Base-by-base conservation (phyloP, 2,888 invertebrate species). In the Dicranocentrus wangi region DNA sequence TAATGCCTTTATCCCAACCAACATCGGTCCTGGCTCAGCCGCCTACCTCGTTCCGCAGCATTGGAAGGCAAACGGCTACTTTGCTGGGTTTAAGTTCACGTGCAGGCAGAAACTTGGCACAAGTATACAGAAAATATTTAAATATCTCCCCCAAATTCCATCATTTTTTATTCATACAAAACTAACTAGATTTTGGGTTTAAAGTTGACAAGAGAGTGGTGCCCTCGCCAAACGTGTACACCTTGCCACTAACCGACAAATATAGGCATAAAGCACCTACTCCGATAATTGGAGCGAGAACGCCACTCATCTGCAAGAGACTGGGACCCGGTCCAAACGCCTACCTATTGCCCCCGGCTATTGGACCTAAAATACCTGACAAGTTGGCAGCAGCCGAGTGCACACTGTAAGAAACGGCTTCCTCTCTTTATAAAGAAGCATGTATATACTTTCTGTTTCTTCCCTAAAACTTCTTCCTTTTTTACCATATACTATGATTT, bases 361-460 rank as follows among this genome's bases (percentile, higher is more conserved):
- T 84, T 27, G 84, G 84, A 23, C 84, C 84, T 0, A 70, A 66
- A 15, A 77, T 77, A 8, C 84, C 84, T 5, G 84, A 84, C 51
- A 84, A 78, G 25, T 66, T 84, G 25, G 84, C 84, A 5, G 84
- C 82, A 21, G 81, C 84, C 7, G 84, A 82, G 66, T 55, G 53
- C 51, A 82, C 82, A 17, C 28, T 84, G 75, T 83, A 60, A 80
- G 76, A 10, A 28, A n/a, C n/a, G n/a, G n/a, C n/a, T n/a, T n/a
- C n/a, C n/a, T n/a, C n/a, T n/a, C n/a, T n/a, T n/a, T n/a, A n/a
- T n/a, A n/a, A n/a, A n/a, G n/a, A n/a, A n/a, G n/a, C n/a, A n/a
- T n/a, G n/a, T n/a, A n/a, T n/a, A n/a, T n/a, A n/a, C n/a, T n/a
- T n/a, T n/a, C n/a, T n/a, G n/a, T 61, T 19, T 8, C 10, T 13